A percentile compares a stretch with the other conserved stretches of the same genome.
Evolutionary conservation across 2,888 invertebrate species (phyloP).

Genomic region (Parasteatoda lunata): DNA sequence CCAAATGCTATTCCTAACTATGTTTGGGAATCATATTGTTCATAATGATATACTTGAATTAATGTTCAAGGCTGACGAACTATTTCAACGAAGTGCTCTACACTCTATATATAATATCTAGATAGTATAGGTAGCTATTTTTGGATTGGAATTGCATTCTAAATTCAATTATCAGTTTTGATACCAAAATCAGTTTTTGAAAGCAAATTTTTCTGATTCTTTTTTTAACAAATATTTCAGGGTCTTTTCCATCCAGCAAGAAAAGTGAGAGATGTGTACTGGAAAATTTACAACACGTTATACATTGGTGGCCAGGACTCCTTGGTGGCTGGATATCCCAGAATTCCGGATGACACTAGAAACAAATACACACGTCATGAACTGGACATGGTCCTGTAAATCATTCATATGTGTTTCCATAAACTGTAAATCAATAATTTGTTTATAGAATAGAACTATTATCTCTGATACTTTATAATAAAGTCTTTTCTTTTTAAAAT

Average conservation of each 20-base stretch:
- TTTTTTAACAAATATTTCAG: constrained; percentile 77
- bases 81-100: too few relatives aligned
- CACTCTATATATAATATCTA: too few relatives aligned
- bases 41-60: too few relatives aligned
- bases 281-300: constrained; percentile 99
- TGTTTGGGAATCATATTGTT: too few relatives aligned
- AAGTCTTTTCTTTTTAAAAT: too few relatives aligned
- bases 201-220: neutral
- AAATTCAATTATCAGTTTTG: neutral
- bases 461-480: too few relatives aligned
- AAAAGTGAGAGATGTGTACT: constrained; percentile 99
- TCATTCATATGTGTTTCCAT: neutral
- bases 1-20: too few relatives aligned
- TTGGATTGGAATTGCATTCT: too few relatives aligned
- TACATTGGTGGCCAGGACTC: constrained; percentile 99
- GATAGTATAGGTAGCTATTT: too few relatives aligned
- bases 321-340: constrained; percentile 96
- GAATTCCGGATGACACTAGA: constrained; percentile 92
- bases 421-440: neutral
- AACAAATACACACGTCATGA: constrained; percentile 95
- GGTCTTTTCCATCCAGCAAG: constrained; percentile 99
- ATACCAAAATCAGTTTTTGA: constrained; percentile 16
- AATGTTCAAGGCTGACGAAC: too few relatives aligned
- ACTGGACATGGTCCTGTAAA: constrained; percentile 91
- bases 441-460: too few relatives aligned